These are phyloP conservation scores for Rhagologus leucostigma DNA, from an alignment of 2,113 vertebrate genomes.

Conservation along the genomic window DNA sequence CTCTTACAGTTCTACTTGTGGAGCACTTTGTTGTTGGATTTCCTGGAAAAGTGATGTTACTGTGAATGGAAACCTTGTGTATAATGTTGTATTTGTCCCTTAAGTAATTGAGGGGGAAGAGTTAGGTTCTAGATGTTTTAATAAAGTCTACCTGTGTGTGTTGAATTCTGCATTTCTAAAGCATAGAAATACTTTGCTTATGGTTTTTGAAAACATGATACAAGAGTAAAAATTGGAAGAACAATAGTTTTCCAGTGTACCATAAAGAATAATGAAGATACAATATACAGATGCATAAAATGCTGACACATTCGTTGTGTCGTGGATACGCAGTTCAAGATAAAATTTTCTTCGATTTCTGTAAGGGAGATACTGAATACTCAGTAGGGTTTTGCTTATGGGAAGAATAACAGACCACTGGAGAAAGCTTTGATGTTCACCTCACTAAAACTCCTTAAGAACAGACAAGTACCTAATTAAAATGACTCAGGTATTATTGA, in stretches of 20 bases:
- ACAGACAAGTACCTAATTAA: not conserved
- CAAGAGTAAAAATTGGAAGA: not conserved
- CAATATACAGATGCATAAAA: not conserved
- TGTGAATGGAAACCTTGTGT: not conserved
- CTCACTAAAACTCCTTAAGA: not conserved
- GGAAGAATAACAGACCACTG: not conserved
- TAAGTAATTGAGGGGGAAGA: not conserved
- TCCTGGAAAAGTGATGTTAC: not conserved
- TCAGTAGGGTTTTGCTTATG: fast-evolving
- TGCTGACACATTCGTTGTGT: not conserved
- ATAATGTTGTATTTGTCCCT: not conserved
- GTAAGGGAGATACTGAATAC: not conserved
- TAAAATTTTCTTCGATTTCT: not conserved
- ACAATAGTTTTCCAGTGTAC: not conserved
- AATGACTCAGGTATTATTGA: not conserved
- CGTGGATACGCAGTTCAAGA: not conserved
- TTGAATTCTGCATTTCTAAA: not conserved
- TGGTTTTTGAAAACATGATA: not conserved
- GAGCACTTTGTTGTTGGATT: not conserved
- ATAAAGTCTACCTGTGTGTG: not conserved
- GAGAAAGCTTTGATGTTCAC: not conserved
- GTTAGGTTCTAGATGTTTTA: not conserved
- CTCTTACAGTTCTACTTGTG: not conserved
- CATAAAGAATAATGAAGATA: not conserved
- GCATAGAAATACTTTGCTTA: not conserved